Evolutionary conservation across 2,888 invertebrate species (phyloP).

Genomic region (Thalpophila matura): DNA sequence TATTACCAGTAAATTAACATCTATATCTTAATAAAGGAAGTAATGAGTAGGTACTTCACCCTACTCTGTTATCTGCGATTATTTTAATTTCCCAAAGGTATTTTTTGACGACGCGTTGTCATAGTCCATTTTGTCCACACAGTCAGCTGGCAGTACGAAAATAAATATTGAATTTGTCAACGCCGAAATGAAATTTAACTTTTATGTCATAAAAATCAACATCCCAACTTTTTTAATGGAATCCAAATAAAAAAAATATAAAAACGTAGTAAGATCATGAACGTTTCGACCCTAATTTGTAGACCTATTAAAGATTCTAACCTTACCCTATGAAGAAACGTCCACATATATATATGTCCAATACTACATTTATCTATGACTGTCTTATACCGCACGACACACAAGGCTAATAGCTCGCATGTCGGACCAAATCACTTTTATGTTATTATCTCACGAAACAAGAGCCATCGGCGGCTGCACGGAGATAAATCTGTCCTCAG

Average conservation of each 20-base stretch:
- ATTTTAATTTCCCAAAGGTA: constrained; percentile 38
- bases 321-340: constrained; percentile 5
- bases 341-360: constrained; percentile 27
- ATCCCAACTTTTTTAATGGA: constrained; percentile 2
- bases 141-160: neutral
- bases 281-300: constrained; percentile 19
- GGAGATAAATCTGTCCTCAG: constrained; percentile 60
- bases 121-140: neutral
- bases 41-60: constrained; percentile 35
- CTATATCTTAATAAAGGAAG: constrained; percentile 31
- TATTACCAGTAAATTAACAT: constrained; percentile 34
- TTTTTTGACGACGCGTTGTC: constrained; percentile 15
- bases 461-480: constrained; percentile 37
- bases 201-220: constrained; percentile 10
- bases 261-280: too few relatives aligned
- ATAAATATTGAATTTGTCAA: constrained; percentile 25
- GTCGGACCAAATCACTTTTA: constrained; percentile 59
- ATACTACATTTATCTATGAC: constrained; percentile 28
- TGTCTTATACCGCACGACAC: constrained; percentile 22
- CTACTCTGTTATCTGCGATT: constrained; percentile 14
- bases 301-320: constrained; percentile 22
- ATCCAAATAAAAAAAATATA: constrained; percentile 24
- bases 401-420: constrained; percentile 27
- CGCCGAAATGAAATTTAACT: neutral
- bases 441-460: constrained; percentile 61